These are phyloP conservation scores for Orchesella cincta DNA, from an alignment of 1,140 invertebrate species.

Conservation along the genomic window DNA sequence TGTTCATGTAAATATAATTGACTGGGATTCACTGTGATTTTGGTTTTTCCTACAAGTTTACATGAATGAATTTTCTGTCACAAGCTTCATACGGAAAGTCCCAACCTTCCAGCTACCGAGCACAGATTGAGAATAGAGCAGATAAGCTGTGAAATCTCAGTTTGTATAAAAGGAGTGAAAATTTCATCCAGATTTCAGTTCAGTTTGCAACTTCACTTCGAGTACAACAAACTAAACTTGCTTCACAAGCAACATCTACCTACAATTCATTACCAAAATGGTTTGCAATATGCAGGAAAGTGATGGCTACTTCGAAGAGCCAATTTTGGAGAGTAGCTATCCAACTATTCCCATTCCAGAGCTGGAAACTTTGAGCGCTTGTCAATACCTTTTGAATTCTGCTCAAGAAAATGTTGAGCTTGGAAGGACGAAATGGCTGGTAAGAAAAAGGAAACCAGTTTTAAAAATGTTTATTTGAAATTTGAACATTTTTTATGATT, in stretches of 20 bases:
- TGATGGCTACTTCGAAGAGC: constrained; percentile 19
- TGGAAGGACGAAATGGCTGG: constrained; percentile 46
- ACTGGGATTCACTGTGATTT: too few species aligned
- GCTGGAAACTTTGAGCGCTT: constrained; percentile 38
- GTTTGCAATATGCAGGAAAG: constrained; percentile 10
- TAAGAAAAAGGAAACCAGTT: constrained; percentile 41
- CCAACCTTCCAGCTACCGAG: too few species aligned
- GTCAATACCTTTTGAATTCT: constrained; percentile 39
- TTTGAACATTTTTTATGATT: not conserved
- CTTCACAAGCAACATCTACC: not conserved
- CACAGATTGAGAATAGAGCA: too few species aligned
- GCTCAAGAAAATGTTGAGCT: constrained; percentile 37
- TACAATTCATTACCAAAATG: constrained; percentile 37
- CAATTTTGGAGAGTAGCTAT: constrained; percentile 43
- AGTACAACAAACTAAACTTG: not conserved
- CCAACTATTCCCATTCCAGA: constrained; percentile 36
- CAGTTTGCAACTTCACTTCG: not conserved
- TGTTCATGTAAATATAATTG: too few species aligned
- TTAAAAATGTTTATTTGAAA: too few species aligned
- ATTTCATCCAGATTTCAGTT: constrained; percentile 1
- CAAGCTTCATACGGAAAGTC: too few species aligned
- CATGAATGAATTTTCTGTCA: too few species aligned
- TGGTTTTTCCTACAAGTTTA: too few species aligned
- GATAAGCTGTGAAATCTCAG: too few species aligned
- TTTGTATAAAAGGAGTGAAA: too few species aligned